Evolutionary conservation across 2,113 vertebrate genomes (phyloP).

Genomic region (Furnarius figulus): DNA sequence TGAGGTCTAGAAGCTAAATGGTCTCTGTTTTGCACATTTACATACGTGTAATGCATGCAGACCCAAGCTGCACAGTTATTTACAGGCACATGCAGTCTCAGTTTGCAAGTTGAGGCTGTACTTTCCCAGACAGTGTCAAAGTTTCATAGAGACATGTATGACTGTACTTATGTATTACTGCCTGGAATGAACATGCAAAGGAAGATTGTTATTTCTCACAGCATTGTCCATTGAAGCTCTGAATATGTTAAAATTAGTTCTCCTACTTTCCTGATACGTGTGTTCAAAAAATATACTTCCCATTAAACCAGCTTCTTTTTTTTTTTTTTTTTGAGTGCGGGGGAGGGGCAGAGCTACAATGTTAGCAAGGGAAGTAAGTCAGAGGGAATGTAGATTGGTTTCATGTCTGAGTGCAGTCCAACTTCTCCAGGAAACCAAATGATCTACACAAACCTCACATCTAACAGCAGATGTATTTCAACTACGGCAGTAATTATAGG

Average conservation of each 20-base stretch:
- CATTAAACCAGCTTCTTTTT: not conserved
- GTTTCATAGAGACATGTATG: not conserved
- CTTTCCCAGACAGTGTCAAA: not conserved
- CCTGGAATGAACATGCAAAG: not conserved
- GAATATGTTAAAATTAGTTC: not conserved
- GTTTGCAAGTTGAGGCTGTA: not conserved
- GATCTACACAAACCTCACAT: not conserved
- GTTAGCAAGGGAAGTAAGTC: not conserved
- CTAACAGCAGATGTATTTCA: not conserved
- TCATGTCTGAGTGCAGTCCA: not conserved
- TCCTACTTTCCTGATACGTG: not conserved
- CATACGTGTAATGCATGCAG: not conserved
- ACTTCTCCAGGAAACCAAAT: not conserved
- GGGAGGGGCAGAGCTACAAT: not conserved
- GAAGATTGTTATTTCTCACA: not conserved
- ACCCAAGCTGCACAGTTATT: not conserved
- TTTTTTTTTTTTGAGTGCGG: not conserved
- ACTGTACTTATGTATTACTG: not conserved
- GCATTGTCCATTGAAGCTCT: not conserved
- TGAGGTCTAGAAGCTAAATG: not conserved
- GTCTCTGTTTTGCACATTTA: accelerated
- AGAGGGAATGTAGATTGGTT: not conserved
- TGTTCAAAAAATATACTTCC: not conserved
- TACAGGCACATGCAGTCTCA: not conserved
- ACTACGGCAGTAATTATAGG: not conserved